Conservation (phyloP, 1,140 invertebrate species). For the Agrypnia vestita region DNA sequence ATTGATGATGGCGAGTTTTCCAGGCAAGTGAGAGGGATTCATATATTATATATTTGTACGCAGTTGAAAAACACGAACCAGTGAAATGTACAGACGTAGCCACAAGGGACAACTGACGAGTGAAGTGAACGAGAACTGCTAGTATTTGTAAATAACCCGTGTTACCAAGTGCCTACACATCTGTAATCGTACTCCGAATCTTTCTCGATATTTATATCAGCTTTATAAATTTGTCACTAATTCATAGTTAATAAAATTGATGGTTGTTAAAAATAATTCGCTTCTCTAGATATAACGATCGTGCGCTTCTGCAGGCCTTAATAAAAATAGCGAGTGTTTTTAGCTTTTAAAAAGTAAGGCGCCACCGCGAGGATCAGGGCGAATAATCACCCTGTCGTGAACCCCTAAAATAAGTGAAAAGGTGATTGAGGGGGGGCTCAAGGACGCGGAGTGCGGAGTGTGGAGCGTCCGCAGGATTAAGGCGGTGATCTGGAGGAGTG, state of each 20-base stretch:
- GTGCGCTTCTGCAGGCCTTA: conserved; percentile 39
- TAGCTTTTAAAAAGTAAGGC: conserved; percentile 1
- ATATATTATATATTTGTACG: background rate
- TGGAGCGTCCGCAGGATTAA: background rate
- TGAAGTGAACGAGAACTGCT: background rate
- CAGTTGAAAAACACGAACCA: background rate
- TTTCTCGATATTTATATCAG: conserved; percentile 11
- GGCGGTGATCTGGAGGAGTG: conserved; percentile 16
- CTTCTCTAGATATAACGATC: conserved; percentile 17
- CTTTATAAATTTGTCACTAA: conserved; percentile 31
- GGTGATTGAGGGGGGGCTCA: background rate
- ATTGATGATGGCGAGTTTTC: background rate
- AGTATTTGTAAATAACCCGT: conserved; percentile 25
- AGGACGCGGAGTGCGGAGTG: background rate
- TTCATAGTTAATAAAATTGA: conserved; percentile 21
- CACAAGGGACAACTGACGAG: background rate
- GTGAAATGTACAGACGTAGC: background rate
- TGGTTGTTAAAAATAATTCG: conserved; percentile 40
- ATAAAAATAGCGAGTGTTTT: conserved; percentile 8
- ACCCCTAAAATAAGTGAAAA: conserved; percentile 3
- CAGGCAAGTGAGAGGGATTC: background rate
- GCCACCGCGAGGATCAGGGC: background rate
- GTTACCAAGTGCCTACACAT: conserved; percentile 44
- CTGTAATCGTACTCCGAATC: conserved; percentile 31
- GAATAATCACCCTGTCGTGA: background rate